Percentiles rank a stretch among this genome's conserved stretches.
Conservation (phyloP, 2,888 invertebrate genomes). For the Agrochola litura region DNA sequence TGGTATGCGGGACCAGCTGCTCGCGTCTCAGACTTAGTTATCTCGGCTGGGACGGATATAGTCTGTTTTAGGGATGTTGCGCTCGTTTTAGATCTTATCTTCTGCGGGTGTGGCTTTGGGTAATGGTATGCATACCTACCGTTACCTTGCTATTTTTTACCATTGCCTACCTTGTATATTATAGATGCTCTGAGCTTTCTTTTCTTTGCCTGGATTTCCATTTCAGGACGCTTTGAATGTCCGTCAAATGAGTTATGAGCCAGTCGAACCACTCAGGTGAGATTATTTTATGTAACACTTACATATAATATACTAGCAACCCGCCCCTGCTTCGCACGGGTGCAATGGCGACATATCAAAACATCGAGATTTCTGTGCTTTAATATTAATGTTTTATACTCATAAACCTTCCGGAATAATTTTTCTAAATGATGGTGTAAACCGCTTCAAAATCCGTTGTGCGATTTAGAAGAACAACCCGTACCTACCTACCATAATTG, state of each 20-base stretch:
- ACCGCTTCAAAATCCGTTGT: too few relatives aligned
- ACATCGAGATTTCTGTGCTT: too few relatives aligned
- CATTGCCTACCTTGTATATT: neutral
- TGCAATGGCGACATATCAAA: too few relatives aligned
- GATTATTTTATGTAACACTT: neutral
- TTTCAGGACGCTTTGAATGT: slow-evolving; percentile 3
- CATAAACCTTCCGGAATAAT: too few relatives aligned
- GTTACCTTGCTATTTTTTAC: neutral
- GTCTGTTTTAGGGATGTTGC: slow-evolving; percentile 62
- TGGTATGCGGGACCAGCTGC: slow-evolving; percentile 69
- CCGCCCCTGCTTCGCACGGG: too few relatives aligned
- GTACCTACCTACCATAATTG: too few relatives aligned
- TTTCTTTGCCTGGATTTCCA: neutral
- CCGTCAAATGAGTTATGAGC: too few relatives aligned
- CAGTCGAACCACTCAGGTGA: neutral
- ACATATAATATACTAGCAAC: too few relatives aligned
- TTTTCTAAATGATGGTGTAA: too few relatives aligned
- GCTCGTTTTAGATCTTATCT: slow-evolving; percentile 49
- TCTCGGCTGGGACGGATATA: slow-evolving; percentile 65
- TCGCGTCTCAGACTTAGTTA: slow-evolving; percentile 62
- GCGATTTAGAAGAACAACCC: too few relatives aligned
- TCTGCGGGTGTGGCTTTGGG: neutral
- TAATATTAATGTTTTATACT: too few relatives aligned
- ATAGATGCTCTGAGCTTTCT: neutral
- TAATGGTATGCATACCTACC: neutral